Evolutionary conservation across 2,797 vertebrate species (phyloP), one percentile per base, ranked within the genome.

Genomic region (Diplodus puntazzo): DNA sequence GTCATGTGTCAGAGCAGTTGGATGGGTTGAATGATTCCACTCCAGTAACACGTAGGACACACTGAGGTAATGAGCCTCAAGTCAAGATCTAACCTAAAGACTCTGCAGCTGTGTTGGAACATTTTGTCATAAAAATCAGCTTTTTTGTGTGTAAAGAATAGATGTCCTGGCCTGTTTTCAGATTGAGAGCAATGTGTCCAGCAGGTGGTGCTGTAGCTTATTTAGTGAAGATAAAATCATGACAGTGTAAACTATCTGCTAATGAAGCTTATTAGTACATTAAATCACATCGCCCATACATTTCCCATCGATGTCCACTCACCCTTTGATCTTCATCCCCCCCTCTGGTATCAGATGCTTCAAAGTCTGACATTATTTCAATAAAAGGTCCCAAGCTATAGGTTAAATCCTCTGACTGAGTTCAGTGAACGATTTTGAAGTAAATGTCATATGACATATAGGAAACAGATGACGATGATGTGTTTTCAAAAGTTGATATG

Each of bases 151-250:
- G 48, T 42, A 66, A 2, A 59, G 25, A 27, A 23, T 7, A 23
- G 2, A 52, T n/a, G 7, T 53, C n/a, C 16, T 57, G 21, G 11
- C 6, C 13, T 2, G 3, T 71, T 25, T 42, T 67, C n/a, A 21
- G 21, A 54, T 49, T 53, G 7, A 20, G n/a, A 71, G 21, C 48
- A 14, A 0, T 74, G 43, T 73, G 61, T 5, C 86, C 92, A 92
- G 77, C 77, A 91, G 89, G 73, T 84, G 90, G 84, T 42, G 81
- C 62, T 27, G 27, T 55, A 65, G 84, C 11, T 71, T n/a, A 66
- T 73, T 46, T 18, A 77, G 52, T 55, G 54, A 69, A 30, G 48
- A 52, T 67, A 14, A 72, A 69, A 30, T 20, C 20, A 43, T 57
- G 8, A 25, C 10, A 21, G 23, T 43, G 0, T 18, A 14, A 53